Percentiles rank a stretch among this genome's conserved stretches.
phyloP scores from a whole-genome alignment of 2,888 invertebrate genomes.

The Drosophila atripex region DNA sequence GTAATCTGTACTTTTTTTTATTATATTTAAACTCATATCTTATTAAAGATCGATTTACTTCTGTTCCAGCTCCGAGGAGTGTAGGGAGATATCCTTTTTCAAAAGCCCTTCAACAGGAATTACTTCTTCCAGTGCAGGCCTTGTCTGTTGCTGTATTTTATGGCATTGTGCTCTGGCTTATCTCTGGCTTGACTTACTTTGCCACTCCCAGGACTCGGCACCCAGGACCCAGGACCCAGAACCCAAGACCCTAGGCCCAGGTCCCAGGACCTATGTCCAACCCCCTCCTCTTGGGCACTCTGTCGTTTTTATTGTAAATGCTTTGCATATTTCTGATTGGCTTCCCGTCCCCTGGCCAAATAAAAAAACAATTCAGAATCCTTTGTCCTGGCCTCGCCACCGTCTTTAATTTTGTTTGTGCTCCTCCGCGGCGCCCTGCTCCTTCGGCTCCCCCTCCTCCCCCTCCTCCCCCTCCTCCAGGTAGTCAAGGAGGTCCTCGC shows the following conservation, averaged over 20 bases:
- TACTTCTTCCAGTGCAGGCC: conserved; percentile 4
- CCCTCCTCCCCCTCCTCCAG: neutral
- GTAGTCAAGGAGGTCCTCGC: neutral
- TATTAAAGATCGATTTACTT: neutral
- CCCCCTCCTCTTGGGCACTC: neutral
- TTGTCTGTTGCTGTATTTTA: conserved; percentile 45
- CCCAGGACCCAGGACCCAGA: neutral
- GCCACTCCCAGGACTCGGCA: conserved; percentile 1
- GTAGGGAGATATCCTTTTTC: neutral
- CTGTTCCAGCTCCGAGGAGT: neutral
- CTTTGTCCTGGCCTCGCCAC: conserved; percentile 15
- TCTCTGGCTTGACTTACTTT: conserved; percentile 24
- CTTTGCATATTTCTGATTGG: conserved; percentile 76
- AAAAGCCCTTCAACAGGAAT: neutral
- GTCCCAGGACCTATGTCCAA: neutral
- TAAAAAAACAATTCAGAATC: conserved; percentile 34
- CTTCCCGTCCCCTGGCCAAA: conserved; percentile 35
- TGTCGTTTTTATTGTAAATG: conserved; percentile 69
- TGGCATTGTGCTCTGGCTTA: conserved; percentile 47
- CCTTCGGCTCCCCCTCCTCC: neutral
- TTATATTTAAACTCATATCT: neutral
- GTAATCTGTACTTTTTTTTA: neutral
- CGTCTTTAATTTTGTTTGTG: conserved; percentile 25
- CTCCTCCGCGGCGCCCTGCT: neutral
- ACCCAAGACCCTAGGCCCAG: neutral